Evolutionary conservation across 2,797 vertebrate species (phyloP).

Genomic region (Sebastolobus alascanus): DNA sequence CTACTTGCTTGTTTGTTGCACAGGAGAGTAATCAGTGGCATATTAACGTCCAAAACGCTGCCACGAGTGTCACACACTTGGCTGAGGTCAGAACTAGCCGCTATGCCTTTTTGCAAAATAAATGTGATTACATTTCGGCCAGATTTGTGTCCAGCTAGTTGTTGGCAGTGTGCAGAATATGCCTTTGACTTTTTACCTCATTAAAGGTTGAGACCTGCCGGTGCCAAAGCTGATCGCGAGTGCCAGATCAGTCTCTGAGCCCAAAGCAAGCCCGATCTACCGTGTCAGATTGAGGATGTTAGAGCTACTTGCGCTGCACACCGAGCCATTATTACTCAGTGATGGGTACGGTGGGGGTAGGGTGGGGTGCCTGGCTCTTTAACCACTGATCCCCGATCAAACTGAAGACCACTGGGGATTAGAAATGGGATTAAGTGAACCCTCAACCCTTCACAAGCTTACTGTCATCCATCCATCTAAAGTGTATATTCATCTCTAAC

Average conservation of each 20-base stretch:
- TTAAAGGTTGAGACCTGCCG: constrained; percentile 56
- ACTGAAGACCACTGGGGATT: constrained; percentile 69
- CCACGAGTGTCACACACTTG: constrained; percentile 12
- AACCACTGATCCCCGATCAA: constrained; percentile 69
- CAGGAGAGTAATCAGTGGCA: background rate
- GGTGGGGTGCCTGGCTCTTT: constrained; percentile 45
- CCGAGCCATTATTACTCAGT: constrained; percentile 55
- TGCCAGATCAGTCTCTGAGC: constrained; percentile 42
- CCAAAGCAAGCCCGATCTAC: constrained; percentile 51
- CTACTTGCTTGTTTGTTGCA: background rate
- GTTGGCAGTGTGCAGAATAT: constrained; percentile 42
- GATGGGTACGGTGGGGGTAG: constrained; percentile 29
- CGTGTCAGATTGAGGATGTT: constrained; percentile 62
- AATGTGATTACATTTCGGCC: constrained; percentile 44
- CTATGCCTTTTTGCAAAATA: constrained; percentile 46
- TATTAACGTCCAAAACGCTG: background rate
- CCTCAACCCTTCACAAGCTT: constrained; percentile 42
- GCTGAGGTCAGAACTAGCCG: constrained; percentile 16
- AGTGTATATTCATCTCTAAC: constrained; percentile 54
- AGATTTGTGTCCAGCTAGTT: constrained; percentile 38
- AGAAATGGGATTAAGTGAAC: constrained; percentile 76
- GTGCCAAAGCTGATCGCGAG: constrained; percentile 43
- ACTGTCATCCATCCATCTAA: constrained; percentile 56
- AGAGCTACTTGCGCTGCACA: constrained; percentile 50
- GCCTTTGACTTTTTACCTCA: constrained; percentile 51